Evolutionary conservation across 2,888 invertebrate species (phyloP), one percentile per base, ranked within the genome.

Genomic region (Geotrupes spiniger): DNA sequence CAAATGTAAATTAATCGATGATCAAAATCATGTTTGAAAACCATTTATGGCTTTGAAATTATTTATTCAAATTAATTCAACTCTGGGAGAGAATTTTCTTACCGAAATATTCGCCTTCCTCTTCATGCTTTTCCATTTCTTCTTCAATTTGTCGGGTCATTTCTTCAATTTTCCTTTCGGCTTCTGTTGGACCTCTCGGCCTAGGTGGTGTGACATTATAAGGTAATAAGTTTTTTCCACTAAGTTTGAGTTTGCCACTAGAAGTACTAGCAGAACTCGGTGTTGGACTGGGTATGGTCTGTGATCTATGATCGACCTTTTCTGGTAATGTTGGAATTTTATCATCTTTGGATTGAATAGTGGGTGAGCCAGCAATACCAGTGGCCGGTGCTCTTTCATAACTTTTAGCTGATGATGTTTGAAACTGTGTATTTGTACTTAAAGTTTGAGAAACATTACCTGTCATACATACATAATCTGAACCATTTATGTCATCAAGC

Each of bases 71-170:
- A n/a, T n/a, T n/a, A n/a, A n/a, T n/a, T n/a, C n/a, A n/a, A n/a
- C n/a, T n/a, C n/a, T n/a, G n/a, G n/a, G 21, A 21, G 6, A 4
- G 6, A 4, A 21, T 21, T 21, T 33, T 61, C 78, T 78, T 76
- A 93, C 96, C 96, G 78, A 95, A 96, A 74, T 94, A 96, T 77
- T 96, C 96, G 60, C 94, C 95, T 71, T 93, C 91, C 62, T 93
- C 92, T 74, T 92, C 92, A 64, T 91, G 89, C 63, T 91, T 88
- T 71, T 96, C 96, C 86, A 97, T 91, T 77, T 95, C 93, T 70
- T 93, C 93, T 70, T 95, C 95, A 55, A 95, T 80, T 68, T 93
- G 92, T 42, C 91, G 79, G 9, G 94, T 94, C 53, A 95, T 79
- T 66, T 92, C 93, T 71, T 94, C 94, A 64, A 95, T 89, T 75